Evolutionary conservation across 2,797 vertebrate genomes (phyloP), one percentile per base, ranked within the genome.

Genomic region (Cercopithecus hamlyni): DNA sequence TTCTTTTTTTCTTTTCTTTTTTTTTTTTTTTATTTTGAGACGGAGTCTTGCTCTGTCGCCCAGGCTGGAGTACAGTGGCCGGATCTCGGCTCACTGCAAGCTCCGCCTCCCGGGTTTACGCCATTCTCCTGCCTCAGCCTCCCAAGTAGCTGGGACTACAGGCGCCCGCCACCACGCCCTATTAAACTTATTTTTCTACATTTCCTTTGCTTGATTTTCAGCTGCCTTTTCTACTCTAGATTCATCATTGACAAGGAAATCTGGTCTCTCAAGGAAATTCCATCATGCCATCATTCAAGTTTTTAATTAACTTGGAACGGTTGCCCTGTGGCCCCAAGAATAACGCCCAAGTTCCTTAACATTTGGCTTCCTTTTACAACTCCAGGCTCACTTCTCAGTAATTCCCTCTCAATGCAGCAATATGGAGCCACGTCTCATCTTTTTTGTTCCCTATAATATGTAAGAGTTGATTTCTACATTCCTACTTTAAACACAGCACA

Each of bases 401-500:
- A 17, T 72, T 10, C 9, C 7, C 10, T 72, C 3, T 30, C 1
- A n/a, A 0, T 58, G 19, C 24, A 87, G 15, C 22, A 84, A 55
- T 1, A 45, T 4, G 0, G 4, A 52, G 0, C 43, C 57, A 50
- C 2, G 12, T n/a, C 20, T 30, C n/a, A 72, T 3, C 7, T 87
- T 2, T 27, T 41, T 81, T 84, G 11, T 3, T 4, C 11, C 30
- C 67, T 88, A 26, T 30, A 6, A 80, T 36, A 52, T 22, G 52
- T 58, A 64, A 33, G 61, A 50, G 1, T 33, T 87, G 24, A 81
- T 19, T 77, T 15, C 14, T 50, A 9, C 4, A 1, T 48, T 43
- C 26, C 2, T 73, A 83, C 41, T 80, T 58, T 80, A 64, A 89
- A 30, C 17, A 55, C 1, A 84, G 1, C 11, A 39, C 30, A 73